These are phyloP conservation scores for Julus scandinavius DNA, from an alignment of 2,888 invertebrate genomes.

Conservation along the genomic window DNA sequence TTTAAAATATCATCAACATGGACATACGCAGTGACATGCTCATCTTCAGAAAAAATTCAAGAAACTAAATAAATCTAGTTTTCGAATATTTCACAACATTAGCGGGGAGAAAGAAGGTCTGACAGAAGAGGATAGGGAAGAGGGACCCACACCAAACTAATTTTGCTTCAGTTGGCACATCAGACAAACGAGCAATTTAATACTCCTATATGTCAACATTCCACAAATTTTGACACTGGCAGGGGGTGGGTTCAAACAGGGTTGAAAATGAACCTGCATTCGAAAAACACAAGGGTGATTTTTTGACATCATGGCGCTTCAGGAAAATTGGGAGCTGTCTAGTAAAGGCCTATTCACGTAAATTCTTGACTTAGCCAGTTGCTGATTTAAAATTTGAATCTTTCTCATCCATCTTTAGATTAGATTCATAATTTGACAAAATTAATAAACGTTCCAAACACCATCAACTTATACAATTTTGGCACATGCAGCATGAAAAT, in stretches of 20 bases:
- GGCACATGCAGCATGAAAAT: too few relatives aligned
- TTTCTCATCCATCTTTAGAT: neutral
- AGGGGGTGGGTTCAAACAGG: slow-evolving; percentile 4
- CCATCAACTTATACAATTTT: too few relatives aligned
- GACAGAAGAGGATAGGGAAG: neutral
- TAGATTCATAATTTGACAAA: neutral
- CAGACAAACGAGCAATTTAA: slow-evolving; percentile 12
- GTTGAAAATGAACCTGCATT: neutral
- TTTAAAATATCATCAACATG: too few relatives aligned
- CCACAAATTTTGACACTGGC: slow-evolving; percentile 13
- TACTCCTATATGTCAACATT: slow-evolving; percentile 14
- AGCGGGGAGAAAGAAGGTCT: neutral
- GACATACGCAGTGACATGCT: neutral
- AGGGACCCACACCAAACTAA: slow-evolving; percentile 4
- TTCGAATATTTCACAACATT: neutral
- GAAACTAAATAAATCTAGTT: neutral
- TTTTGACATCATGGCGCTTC: neutral
- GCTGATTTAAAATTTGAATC: neutral
- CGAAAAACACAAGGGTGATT: neutral
- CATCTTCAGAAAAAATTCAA: neutral
- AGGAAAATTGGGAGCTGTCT: neutral
- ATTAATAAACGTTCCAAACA: neutral
- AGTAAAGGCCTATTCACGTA: neutral
- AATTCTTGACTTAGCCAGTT: neutral
- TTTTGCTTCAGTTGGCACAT: slow-evolving; percentile 33